Percentiles rank a stretch among this genome's conserved stretches.
These are phyloP conservation scores for Hybognathus amarus DNA, from an alignment of 2,797 vertebrate genomes.

Conservation along the genomic window DNA sequence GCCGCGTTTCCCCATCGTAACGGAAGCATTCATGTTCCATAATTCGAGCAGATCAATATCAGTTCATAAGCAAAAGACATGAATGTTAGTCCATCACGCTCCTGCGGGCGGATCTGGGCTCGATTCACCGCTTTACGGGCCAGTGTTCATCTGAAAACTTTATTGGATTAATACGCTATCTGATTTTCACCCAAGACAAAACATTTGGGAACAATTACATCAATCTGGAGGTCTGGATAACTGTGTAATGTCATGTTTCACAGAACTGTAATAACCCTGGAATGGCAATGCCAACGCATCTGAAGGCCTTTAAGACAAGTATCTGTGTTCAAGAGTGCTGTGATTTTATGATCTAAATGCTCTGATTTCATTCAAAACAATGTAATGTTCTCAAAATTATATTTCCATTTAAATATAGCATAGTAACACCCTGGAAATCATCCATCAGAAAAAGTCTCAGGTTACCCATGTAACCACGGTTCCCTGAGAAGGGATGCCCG, in stretches of 20 bases:
- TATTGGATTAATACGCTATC: constrained; percentile 25
- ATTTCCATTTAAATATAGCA: neutral
- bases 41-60: constrained; percentile 3
- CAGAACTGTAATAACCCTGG: constrained; percentile 10
- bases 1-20: constrained; percentile 66
- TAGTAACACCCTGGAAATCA: neutral
- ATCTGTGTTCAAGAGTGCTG: neutral
- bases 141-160: constrained; percentile 1
- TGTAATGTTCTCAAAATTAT: neutral
- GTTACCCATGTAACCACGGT: no score
- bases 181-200: constrained; percentile 17
- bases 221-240: constrained; percentile 23
- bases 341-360: neutral
- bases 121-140: neutral
- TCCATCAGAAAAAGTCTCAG: no score
- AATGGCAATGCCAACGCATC: neutral
- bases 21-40: constrained; percentile 50
- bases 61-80: neutral
- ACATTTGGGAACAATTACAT: constrained; percentile 39
- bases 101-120: neutral
- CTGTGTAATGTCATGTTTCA: constrained; percentile 15
- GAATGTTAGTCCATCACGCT: neutral
- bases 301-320: neutral
- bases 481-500: no score
- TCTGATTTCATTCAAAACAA: neutral